Evolutionary conservation across 2,113 vertebrate species (phyloP).

Genomic region (Gavialis gangeticus): DNA sequence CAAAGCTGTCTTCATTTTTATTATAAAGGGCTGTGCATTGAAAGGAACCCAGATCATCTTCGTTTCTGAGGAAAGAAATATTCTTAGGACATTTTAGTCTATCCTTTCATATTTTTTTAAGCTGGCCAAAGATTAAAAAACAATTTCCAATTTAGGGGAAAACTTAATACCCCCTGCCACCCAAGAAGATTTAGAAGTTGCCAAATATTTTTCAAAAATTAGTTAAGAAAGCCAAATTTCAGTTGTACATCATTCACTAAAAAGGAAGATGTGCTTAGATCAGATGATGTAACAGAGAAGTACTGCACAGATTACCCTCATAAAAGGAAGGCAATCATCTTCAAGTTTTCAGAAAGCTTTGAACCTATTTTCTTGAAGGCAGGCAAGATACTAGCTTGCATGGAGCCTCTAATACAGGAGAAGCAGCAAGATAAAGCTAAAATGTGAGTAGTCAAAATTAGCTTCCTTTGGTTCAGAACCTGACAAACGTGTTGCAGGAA

Average conservation of each 20-base stretch:
- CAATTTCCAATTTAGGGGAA: neutral
- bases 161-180: neutral
- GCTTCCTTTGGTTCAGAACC: neutral
- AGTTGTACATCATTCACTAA: neutral
- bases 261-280: neutral
- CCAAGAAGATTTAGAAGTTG: neutral
- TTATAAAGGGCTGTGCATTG: neutral
- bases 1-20: neutral
- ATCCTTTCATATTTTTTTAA: neutral
- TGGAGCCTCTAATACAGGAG: neutral
- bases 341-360: neutral
- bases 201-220: neutral
- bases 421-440: neutral
- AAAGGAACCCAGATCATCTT: rapidly evolving
- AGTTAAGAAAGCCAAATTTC: neutral
- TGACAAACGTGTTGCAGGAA: neutral
- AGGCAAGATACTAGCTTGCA: neutral
- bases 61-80: neutral
- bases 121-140: neutral
- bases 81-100: neutral
- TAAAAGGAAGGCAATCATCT: neutral
- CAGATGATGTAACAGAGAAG: neutral
- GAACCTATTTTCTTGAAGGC: neutral
- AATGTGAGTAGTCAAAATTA: neutral
- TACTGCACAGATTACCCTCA: neutral